A percentile compares a stretch with the other conserved stretches of the same genome.
Conservation (phyloP, 2,888 invertebrate species). For the Strigamia crassipes region DNA sequence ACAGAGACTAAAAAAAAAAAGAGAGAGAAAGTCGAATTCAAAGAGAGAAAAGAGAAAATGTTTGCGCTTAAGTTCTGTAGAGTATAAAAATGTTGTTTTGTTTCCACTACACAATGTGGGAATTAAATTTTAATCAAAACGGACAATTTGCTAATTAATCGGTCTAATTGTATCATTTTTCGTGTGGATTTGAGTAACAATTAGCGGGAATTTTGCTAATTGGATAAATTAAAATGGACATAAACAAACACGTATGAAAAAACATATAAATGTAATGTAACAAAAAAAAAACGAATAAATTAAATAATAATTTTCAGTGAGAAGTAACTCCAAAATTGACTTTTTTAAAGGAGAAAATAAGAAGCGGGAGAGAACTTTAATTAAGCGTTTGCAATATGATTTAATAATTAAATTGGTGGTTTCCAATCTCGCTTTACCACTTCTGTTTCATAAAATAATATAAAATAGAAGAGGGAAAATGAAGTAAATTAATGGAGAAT, state of each 20-base stretch:
- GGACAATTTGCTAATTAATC: neutral
- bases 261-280: too few species aligned
- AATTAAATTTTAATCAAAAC: slow-evolving; percentile 7
- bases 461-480: neutral
- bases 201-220: neutral
- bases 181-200: neutral
- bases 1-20: neutral
- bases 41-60: neutral
- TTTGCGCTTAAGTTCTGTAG: neutral
- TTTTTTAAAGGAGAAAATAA: neutral
- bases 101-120: neutral
- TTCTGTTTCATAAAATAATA: neutral
- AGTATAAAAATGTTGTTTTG: neutral
- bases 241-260: too few species aligned
- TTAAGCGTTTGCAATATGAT: neutral
- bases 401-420: slow-evolving; percentile 8
- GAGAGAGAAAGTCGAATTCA: neutral
- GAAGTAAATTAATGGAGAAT: slow-evolving; percentile 10
- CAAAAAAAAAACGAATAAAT: too few species aligned
- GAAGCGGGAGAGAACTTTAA: neutral
- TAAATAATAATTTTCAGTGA: too few species aligned
- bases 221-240: neutral
- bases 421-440: neutral
- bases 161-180: neutral
- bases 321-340: neutral